phyloP scores from a whole-genome alignment of 1,140 invertebrate species.

The Drosophila repleta region DNA sequence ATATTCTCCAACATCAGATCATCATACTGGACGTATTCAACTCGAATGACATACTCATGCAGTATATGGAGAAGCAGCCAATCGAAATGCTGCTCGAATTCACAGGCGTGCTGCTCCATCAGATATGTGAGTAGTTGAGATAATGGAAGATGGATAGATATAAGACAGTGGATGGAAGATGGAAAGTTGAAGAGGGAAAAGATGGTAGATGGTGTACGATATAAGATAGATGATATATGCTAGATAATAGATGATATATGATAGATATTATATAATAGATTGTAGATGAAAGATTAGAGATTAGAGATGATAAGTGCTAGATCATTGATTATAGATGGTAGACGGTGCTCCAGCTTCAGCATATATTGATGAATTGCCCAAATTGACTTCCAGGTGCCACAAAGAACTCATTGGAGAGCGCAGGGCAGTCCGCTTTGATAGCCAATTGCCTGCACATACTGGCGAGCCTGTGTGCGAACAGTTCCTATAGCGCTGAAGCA shows the following conservation, averaged over 20 bases:
- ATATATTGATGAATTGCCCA: too few relatives aligned
- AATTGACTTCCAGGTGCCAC: constrained; percentile 30
- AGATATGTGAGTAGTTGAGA: constrained; percentile 45
- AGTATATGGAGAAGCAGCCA: constrained; percentile 67
- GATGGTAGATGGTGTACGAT: too few relatives aligned
- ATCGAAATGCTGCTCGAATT: constrained; percentile 72
- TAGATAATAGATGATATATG: too few relatives aligned
- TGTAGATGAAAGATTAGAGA: too few relatives aligned
- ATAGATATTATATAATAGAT: too few relatives aligned
- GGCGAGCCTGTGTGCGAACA: constrained; percentile 55
- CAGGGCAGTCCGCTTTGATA: constrained; percentile 11
- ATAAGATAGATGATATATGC: too few relatives aligned
- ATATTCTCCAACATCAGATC: constrained; percentile 55
- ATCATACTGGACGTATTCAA: constrained; percentile 57
- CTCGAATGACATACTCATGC: constrained; percentile 39
- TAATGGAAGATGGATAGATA: too few relatives aligned
- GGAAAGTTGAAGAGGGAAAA: too few relatives aligned
- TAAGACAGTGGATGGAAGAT: too few relatives aligned
- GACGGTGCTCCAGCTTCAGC: too few relatives aligned
- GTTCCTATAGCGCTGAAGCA: constrained; percentile 52
- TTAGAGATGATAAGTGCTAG: too few relatives aligned
- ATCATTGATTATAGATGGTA: too few relatives aligned
- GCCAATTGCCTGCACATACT: constrained; percentile 57
- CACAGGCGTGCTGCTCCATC: constrained; percentile 43
- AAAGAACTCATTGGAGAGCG: constrained; percentile 30